Percentiles rank a stretch among this genome's conserved stretches.
phyloP scores from a whole-genome alignment of 2,797 vertebrate genomes.

The Delichon dasypus region DNA sequence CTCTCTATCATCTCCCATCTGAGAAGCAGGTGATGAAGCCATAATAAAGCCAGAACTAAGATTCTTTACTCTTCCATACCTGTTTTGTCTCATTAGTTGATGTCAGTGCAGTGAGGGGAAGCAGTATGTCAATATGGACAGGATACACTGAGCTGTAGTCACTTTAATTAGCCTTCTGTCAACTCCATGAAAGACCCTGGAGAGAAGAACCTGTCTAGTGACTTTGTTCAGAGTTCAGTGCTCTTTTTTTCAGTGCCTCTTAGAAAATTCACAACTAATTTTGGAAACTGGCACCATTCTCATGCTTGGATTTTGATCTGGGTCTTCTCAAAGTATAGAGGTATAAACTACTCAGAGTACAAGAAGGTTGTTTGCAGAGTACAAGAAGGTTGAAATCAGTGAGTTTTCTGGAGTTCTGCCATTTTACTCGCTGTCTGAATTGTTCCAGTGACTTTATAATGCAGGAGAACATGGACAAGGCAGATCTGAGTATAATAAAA shows the following conservation, averaged over 20 bases:
- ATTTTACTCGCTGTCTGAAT: background rate
- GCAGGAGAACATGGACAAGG: background rate
- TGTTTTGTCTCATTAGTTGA: background rate
- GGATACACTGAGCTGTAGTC: background rate
- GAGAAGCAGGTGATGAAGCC: background rate
- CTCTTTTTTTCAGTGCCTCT: background rate
- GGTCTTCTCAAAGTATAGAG: background rate
- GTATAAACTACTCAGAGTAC: background rate
- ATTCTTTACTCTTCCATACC: background rate
- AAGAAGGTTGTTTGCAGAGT: background rate
- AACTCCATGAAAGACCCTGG: background rate
- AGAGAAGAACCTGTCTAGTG: background rate
- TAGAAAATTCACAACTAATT: background rate
- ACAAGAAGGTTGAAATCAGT: background rate
- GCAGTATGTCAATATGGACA: background rate
- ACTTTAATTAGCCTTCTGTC: background rate
- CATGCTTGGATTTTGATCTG: background rate
- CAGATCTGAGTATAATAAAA: background rate
- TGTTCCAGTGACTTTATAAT: slow-evolving; percentile 10
- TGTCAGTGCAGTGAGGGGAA: background rate
- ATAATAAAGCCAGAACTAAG: background rate
- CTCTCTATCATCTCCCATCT: background rate
- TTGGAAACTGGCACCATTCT: background rate
- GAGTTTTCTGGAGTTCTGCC: slow-evolving; percentile 24
- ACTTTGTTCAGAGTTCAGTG: background rate